Evolutionary conservation across 2,888 invertebrate species (phyloP), one percentile per base, ranked within the genome.

Genomic region (Atethmia centrago): DNA sequence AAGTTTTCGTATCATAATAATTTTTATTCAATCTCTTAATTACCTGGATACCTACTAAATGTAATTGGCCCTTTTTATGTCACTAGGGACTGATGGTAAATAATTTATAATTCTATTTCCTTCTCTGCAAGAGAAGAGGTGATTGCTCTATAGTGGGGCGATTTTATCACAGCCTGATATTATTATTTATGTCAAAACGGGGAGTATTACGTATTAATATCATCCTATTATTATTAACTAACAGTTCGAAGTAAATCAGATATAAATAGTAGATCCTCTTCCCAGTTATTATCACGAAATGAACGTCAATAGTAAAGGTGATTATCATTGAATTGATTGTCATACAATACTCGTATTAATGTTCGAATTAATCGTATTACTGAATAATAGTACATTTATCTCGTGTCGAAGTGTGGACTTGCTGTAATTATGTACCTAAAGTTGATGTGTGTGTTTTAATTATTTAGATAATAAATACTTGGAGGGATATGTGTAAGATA

Each of bases 281-380:
- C 31, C 14, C 12, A 65, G 61, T 69, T 69, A 79, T 65, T 81
- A 71, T 69, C 64, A 66, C 16, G 58, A 79, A 69, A 82, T 82
- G 71, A 82, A 79, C 40, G 53, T 68, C 74, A 82, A 81, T 74
- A 81, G 68, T 68, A 58, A 28, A 78, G 42, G 68, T 65, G 58
- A 78, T 75, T 79, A 80, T 80, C 64, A 72, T 45, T 59, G 69
- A 82, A 83, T 66, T 74, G 67, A 77, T 80, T 83, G 71, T 47
- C 63, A 71, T 58, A 75, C 62, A 82, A 71, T 81, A n/a, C n/a
- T n/a, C n/a, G n/a, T n/a, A 78, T 71, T 74, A 64, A 71, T 81
- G 63, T 56, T 65, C 55, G 61, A 78, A 76, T 84, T 76, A 74
- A 75, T 69, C 53, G 56, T 31, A 63, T 67, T 70, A 73, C 55